These are phyloP conservation scores for Epinotia brunnichana DNA, from an alignment of 2,888 invertebrate genomes.

Conservation along the genomic window DNA sequence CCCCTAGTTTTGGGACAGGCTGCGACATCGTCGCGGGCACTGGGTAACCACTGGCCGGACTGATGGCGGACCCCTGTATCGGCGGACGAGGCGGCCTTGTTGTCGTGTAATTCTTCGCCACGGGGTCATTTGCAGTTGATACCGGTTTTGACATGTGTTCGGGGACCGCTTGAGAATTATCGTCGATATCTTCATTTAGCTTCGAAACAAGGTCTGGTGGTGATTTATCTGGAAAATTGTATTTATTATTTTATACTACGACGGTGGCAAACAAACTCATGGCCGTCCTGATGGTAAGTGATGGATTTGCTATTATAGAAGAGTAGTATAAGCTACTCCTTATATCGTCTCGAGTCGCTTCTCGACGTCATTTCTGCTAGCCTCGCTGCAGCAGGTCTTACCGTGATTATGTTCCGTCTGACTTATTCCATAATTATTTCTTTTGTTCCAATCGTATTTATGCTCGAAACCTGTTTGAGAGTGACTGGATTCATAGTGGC, in stretches of 20 bases:
- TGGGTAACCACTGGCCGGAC: background rate
- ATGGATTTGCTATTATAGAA: no score
- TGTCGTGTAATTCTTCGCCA: background rate
- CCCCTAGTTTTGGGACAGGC: constrained; percentile 5
- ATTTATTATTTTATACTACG: no score
- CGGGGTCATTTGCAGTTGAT: background rate
- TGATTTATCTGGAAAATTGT: background rate
- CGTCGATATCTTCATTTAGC: background rate
- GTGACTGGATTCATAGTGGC: background rate
- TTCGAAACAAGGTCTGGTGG: background rate
- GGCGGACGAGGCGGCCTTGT: no score
- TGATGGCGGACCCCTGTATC: no score
- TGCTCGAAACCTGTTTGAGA: background rate
- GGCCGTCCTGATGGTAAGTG: no score
- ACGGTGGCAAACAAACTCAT: no score
- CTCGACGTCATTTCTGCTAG: no score
- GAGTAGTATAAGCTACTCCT: no score
- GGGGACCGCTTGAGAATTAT: background rate
- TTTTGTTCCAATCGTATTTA: background rate
- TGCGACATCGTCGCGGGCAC: background rate
- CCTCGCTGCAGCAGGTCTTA: background rate
- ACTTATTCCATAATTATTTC: background rate
- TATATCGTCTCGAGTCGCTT: no score
- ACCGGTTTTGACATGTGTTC: background rate
- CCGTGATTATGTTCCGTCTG: background rate